Percentiles rank a stretch among this genome's conserved stretches.
Evolutionary conservation across 2,888 invertebrate genomes (phyloP).

Genomic region (Reticulitermes lucifugus): DNA sequence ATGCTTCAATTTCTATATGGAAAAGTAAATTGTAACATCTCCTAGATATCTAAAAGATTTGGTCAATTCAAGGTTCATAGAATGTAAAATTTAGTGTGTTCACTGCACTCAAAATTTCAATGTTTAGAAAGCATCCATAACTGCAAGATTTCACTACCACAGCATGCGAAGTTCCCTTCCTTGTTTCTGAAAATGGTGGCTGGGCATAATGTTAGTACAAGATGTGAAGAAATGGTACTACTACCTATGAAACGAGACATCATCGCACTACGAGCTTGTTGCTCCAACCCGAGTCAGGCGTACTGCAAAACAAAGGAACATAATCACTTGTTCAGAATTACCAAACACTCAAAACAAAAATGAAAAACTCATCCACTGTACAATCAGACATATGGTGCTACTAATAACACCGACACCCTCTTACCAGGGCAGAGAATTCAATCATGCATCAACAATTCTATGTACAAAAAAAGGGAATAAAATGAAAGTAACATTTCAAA

Average conservation of each 20-base stretch:
- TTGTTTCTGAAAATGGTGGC: conserved; percentile 10
- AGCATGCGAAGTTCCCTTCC: no score
- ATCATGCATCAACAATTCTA: conserved; percentile 24
- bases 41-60: no score
- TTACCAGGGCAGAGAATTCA: neutral
- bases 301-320: conserved; percentile 77
- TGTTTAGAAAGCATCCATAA: no score
- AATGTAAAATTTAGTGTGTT: no score
- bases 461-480: neutral
- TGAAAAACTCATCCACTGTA: conserved; percentile 36
- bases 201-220: conserved; percentile 32
- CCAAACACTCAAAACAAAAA: conserved; percentile 44
- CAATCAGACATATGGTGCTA: conserved; percentile 18
- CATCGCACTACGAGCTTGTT: conserved; percentile 79
- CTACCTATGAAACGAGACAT: conserved; percentile 56
- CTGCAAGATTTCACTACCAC: no score
- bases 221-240: conserved; percentile 50
- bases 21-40: no score
- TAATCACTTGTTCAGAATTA: conserved; percentile 46
- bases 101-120: no score
- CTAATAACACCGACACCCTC: conserved; percentile 34
- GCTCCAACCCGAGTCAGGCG: conserved; percentile 92
- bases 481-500: neutral
- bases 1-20: no score
- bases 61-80: no score